Evolutionary conservation across 2,113 vertebrate genomes (phyloP), one percentile per base, ranked within the genome.

Genomic region (Xiphophorus couchianus): DNA sequence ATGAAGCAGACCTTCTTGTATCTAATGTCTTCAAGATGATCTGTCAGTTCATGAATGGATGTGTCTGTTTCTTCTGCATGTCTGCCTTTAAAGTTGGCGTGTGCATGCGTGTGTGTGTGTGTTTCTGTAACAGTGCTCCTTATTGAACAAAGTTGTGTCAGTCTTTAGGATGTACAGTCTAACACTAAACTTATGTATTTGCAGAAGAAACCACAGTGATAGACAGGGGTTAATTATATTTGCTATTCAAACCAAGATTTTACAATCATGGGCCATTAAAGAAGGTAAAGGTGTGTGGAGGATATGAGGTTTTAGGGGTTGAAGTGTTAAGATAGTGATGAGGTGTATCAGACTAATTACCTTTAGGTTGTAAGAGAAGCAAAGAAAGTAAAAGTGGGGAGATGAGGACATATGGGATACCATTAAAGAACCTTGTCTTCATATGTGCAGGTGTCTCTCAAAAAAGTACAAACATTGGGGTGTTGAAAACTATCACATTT

Each of bases 211-310:
- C 11, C 7, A 66, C 9, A 13, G 33, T 37, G 10, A 39, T 12
- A 33, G 28, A 30, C 6, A 5, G 29, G 19, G 30, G 29, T 35
- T 66, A 14, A 66, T 27, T 11, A 42, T 39, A 28, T 66, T 42
- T 66, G 35, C 8, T 80, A 90, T 91, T 85, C 84, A 86, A 54
- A 85, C 63, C 72, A 83, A 73, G 74, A 80, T 81, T 86, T 86
- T 61, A 35, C 73, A 82, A 71, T 58, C 76, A 80, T 42, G 66
- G 75, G 66, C 66, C 68, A 73, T 75, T 65, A 85, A 37, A 87
- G 92, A 87, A 93, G 86, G 79, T 86, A 86, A 86, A 91, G 83
- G 90, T 91, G 89, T 89, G 78, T 14, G 74, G 86, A 92, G 90
- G 89, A 90, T 89, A 91, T 89, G 92, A 93, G 90, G 84, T 90